Evolutionary conservation across 1,140 invertebrate genomes (phyloP), one percentile per base, ranked within the genome.

Genomic region (Camponotus pennsylvanicus): DNA sequence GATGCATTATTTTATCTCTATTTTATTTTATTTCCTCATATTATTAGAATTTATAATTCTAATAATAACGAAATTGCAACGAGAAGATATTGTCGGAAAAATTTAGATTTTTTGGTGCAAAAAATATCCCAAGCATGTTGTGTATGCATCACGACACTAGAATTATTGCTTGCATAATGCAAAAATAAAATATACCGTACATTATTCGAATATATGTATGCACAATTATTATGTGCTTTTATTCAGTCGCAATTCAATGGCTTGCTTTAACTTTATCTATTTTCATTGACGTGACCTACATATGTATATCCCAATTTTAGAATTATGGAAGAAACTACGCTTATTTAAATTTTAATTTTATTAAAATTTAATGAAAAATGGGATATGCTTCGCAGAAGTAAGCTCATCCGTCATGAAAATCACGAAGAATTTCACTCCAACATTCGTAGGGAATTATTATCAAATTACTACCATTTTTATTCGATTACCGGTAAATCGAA

Each of bases 351-450:
- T 21, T 21, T 21, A 21, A 21, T 21, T 21, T 21, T 21, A 21
- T 83, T 75, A 45, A 83, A 75, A 83, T 83, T 73, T 57, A 49
- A 75, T 73, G 79, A 83, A 34, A 83, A 83, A 75, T 61, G 55
- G 45, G 27, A 61, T 63, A 40, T 75, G 32, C 40, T 27, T 82
- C 18, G 21, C 27, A 71, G 37, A 83, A 75, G 37, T 42, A 75
- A 83, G 9, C 37, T 34, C 18, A 27, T 83, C 34, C 69, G 32
- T 37, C n/a, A 59, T 82, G n/a, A 61, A 73, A 34, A 52, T 52
- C 49, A 52, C 18, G 55, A 27, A 27, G 49, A 21, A 75, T 42
- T 71, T 71, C 6, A 18, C 37, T n/a, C 7, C 13, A 3, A 11
- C 8, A 9, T 55, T 57, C 1, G 34, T 40, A 27, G 40, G 13